phyloP scores from a whole-genome alignment of 2,113 vertebrate genomes.

The Dicentrarchus labrax region DNA sequence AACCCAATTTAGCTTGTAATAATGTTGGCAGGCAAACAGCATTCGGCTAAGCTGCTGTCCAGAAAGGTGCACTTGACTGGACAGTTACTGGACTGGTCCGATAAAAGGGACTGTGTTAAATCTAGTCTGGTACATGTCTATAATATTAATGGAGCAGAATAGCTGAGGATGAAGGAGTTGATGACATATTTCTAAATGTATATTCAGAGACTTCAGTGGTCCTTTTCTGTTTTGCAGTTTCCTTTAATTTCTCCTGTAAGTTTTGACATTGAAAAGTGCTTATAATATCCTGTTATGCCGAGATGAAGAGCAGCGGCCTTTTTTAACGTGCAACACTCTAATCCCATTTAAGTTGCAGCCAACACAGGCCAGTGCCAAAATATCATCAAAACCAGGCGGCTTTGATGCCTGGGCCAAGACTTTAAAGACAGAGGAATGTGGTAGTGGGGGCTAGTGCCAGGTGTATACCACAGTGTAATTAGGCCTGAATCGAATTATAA shows the following conservation, averaged over 20 bases:
- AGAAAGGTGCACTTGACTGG: slow-evolving; percentile 48
- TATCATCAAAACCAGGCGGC: slow-evolving; percentile 82
- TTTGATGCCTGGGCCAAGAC: slow-evolving; percentile 84
- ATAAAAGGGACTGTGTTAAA: slow-evolving; percentile 3
- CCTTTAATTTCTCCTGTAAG: slow-evolving; percentile 40
- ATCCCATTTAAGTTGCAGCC: slow-evolving; percentile 83
- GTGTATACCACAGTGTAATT: slow-evolving; percentile 83
- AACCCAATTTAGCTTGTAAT: slow-evolving; percentile 73
- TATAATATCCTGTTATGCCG: slow-evolving; percentile 72
- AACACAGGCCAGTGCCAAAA: slow-evolving; percentile 81
- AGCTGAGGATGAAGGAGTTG: neutral
- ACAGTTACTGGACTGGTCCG: slow-evolving; percentile 21
- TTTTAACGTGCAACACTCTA: slow-evolving; percentile 78
- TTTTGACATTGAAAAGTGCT: slow-evolving; percentile 74
- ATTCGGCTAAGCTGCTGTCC: slow-evolving; percentile 34
- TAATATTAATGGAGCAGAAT: neutral
- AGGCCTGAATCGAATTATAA: slow-evolving; percentile 80
- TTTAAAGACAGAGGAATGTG: slow-evolving; percentile 83
- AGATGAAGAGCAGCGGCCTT: slow-evolving; percentile 74
- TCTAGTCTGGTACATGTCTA: slow-evolving; percentile 5
- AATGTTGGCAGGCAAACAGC: slow-evolving; percentile 67
- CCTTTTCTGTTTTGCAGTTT: slow-evolving; percentile 21
- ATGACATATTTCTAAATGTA: slow-evolving; percentile 27
- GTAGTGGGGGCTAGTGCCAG: slow-evolving; percentile 79
- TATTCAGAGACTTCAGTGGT: neutral